Percentiles rank a stretch among this genome's conserved stretches.
phyloP scores from a whole-genome alignment of 2,113 vertebrate species.

The Neomonachus schauinslandi region DNA sequence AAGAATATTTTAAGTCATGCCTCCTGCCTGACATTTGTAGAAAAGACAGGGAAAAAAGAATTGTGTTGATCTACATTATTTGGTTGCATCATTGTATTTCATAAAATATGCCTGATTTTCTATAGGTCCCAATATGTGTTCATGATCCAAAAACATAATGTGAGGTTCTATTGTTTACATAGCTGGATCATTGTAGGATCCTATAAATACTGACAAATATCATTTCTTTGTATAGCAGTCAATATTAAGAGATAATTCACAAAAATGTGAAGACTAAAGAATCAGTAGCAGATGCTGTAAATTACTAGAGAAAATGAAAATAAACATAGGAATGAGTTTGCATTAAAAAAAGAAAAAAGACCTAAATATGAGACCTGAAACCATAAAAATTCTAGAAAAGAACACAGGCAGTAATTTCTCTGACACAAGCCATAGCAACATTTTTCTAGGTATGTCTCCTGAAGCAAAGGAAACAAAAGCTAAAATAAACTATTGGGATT shows the following conservation, averaged over 20 bases:
- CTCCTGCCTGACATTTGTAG: not conserved
- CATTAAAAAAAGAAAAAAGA: not conserved
- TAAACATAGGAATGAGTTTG: not conserved
- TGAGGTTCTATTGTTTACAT: not conserved
- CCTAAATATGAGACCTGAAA: not conserved
- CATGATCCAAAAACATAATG: not conserved
- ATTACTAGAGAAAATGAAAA: not conserved
- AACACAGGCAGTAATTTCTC: not conserved
- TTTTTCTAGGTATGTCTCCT: not conserved
- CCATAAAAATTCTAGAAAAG: not conserved
- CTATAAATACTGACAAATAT: not conserved
- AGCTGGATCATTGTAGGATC: not conserved
- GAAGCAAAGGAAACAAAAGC: not conserved
- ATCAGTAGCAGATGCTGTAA: not conserved
- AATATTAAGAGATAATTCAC: not conserved
- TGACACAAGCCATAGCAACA: not conserved
- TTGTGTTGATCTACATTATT: not conserved
- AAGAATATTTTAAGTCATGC: not conserved
- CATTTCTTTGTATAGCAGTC: not conserved
- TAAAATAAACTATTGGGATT: not conserved
- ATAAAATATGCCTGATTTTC: not conserved
- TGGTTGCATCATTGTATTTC: not conserved
- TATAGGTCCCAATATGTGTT: not conserved
- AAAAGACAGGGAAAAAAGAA: not conserved
- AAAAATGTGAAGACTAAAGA: not conserved